Percentiles rank a stretch among this genome's conserved stretches.
phyloP scores from a whole-genome alignment of 2,797 vertebrate species.

The Sebastes itinus region DNA sequence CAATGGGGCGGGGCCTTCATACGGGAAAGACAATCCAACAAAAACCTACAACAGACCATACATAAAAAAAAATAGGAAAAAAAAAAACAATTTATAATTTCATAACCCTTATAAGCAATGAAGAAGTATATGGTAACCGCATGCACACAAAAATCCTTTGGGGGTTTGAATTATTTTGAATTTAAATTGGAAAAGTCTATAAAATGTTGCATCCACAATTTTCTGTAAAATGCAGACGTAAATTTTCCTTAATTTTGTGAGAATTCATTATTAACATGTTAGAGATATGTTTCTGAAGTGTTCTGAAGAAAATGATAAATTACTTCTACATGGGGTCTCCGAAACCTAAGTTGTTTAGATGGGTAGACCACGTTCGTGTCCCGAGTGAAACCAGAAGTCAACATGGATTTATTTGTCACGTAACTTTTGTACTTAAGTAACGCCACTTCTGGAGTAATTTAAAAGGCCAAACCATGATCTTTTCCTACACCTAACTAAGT shows the following conservation, averaged over 20 bases:
- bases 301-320: too few species aligned
- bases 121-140: background rate
- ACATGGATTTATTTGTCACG: too few species aligned
- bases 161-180: background rate
- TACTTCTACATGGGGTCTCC: too few species aligned
- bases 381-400: too few species aligned
- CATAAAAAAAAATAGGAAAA: background rate
- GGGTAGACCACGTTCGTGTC: too few species aligned
- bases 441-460: too few species aligned
- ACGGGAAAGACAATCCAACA: conserved; percentile 91
- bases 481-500: too few species aligned
- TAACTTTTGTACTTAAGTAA: too few species aligned
- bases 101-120: background rate
- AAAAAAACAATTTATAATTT: background rate
- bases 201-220: background rate
- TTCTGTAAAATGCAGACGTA: background rate
- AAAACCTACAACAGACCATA: conserved; percentile 68
- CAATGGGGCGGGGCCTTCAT: conserved; percentile 89
- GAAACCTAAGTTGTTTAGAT: too few species aligned
- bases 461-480: too few species aligned
- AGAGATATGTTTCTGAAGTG: background rate
- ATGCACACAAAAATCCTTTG: conserved; percentile 30
- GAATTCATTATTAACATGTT: background rate
- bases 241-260: background rate
- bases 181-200: background rate